Evolutionary conservation across 2,888 invertebrate species (phyloP), one percentile per base, ranked within the genome.

Genomic region (Stegana nigrithorax): DNA sequence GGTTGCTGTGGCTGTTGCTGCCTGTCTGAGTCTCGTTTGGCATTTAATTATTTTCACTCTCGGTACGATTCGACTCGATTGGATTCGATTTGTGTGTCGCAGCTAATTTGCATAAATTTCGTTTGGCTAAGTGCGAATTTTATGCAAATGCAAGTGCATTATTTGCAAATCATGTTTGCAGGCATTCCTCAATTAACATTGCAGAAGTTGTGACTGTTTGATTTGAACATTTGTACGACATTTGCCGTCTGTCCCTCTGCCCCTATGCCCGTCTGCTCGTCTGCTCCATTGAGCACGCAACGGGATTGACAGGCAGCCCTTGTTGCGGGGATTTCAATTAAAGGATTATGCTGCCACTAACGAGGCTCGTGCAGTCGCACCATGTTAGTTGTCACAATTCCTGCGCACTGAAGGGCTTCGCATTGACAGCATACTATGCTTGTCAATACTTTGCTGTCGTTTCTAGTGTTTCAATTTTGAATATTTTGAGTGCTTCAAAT

Each of bases 111-210:
- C 19, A 32, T 55, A 5, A 17, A 75, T 75, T 75, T 70, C 65
- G 65, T 66, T 64, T 23, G 59, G 36, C 27, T 55, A 21, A 63
- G 56, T 62, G 70, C 71, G 67, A 71, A 58, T 70, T 70, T 69
- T 81, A 81, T 81, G 81, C 78, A 81, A 81, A 81, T 81, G 82
- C 73, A 72, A 82, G 81, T 81, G 75, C 76, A 75, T 76, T 82
- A 82, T 82, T 82, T 78, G 75, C 82, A 82, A 82, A 82, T 81
- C 80, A 80, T 82, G 81, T 82, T 78, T 67, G 66, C 66, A 63
- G 36, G 73, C 73, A 71, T 78, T 79, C 78, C 81, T 81, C 82
- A 81, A 80, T 79, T 79, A 73, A 66, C 64, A 66, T 64, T 68
- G 73, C 65, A 64, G 45, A 26, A 23, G 60, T 58, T 44, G n/a